phyloP scores from a whole-genome alignment of 1,140 invertebrate genomes.

The Plectus sambesii region DNA sequence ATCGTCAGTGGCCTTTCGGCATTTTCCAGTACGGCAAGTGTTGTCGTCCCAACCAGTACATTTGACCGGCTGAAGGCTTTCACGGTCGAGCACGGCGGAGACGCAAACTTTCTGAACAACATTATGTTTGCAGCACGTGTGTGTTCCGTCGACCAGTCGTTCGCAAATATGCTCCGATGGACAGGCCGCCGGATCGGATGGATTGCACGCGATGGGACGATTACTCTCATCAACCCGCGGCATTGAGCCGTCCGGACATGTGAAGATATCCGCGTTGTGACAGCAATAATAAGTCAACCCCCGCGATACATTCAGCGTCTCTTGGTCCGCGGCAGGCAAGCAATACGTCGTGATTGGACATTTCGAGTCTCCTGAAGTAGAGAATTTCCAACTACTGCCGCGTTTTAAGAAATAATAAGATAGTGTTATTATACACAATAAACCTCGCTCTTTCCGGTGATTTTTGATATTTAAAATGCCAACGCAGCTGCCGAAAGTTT shows the following conservation, averaged over 20 bases:
- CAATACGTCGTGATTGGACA: constrained; percentile 23
- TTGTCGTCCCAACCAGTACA: no score
- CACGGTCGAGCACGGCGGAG: no score
- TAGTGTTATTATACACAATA: no score
- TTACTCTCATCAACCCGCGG: constrained; percentile 8
- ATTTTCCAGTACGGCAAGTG: no score
- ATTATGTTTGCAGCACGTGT: constrained; percentile 25
- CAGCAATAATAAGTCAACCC: constrained; percentile 24
- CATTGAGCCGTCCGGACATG: constrained; percentile 21
- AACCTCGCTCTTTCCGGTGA: no score
- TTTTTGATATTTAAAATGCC: no score
- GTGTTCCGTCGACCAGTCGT: constrained; percentile 19
- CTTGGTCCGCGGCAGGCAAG: constrained; percentile 19
- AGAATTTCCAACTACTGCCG: no score
- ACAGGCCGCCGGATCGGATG: constrained; percentile 22
- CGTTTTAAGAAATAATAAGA: no score
- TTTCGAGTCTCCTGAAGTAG: constrained; percentile 13
- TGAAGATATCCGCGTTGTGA: constrained; percentile 26
- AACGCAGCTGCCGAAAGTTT: no score
- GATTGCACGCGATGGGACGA: constrained; percentile 11
- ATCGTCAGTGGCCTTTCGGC: no score
- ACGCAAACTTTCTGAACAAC: no score
- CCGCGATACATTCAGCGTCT: constrained; percentile 14
- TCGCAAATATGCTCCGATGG: constrained; percentile 20
- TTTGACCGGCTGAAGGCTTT: no score